A percentile compares a stretch with the other conserved stretches of the same genome.
Conservation (phyloP, 2,888 invertebrate species). For the Ypsolopha sequella region DNA sequence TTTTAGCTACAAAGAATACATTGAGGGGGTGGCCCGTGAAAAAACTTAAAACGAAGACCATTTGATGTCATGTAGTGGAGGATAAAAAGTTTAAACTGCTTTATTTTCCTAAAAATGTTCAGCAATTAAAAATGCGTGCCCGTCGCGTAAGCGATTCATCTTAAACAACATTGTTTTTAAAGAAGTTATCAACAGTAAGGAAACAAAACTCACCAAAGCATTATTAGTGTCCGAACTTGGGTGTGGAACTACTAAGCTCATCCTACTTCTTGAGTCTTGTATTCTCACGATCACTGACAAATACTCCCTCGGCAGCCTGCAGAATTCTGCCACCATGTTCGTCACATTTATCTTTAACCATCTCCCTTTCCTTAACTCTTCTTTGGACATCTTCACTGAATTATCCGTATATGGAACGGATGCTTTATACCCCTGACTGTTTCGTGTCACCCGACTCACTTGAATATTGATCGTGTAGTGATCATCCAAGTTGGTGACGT, state of each 20-base stretch:
- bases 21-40: no score
- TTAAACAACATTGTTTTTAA: no score
- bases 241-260: slow-evolving; percentile 78
- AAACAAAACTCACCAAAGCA: slow-evolving; percentile 45
- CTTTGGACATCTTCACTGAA: slow-evolving; percentile 59
- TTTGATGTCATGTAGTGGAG: no score
- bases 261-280: slow-evolving; percentile 71
- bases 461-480: slow-evolving; percentile 46
- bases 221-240: slow-evolving; percentile 69
- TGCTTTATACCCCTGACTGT: slow-evolving; percentile 48
- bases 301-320: slow-evolving; percentile 79
- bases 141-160: no score
- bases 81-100: no score
- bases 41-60: no score
- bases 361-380: slow-evolving; percentile 66
- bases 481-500: slow-evolving; percentile 43
- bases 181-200: no score
- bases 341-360: slow-evolving; percentile 84
- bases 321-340: slow-evolving; percentile 82
- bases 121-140: no score
- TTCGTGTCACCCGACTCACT: slow-evolving; percentile 52
- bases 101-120: no score
- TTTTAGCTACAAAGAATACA: no score
- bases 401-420: slow-evolving; percentile 49
- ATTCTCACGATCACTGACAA: slow-evolving; percentile 83